Evolutionary conservation across 2,113 vertebrate genomes (phyloP), one percentile per base, ranked within the genome.

Genomic region (Arenaria interpres): DNA sequence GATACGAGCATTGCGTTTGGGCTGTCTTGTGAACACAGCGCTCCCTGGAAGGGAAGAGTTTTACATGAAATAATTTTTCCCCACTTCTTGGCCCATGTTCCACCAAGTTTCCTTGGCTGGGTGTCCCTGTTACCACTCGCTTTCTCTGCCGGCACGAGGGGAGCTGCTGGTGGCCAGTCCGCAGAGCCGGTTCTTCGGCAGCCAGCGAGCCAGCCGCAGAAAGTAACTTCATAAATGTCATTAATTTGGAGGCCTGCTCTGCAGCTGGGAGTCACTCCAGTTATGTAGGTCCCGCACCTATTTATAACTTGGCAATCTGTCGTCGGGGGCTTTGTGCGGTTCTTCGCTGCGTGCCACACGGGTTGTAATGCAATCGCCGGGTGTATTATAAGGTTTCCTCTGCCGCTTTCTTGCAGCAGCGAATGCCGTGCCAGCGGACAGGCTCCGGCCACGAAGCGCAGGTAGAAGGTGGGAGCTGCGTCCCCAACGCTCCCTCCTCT

Each of bases 281-380:
- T 93, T 96, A 97, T 94, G 89, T 95, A 94, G 75, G 95, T 93
- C 95, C 91, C 90, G 66, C 78, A 86, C 88, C 91, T 97, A 98
- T 98, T 97, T 98, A 97, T 97, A 97, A 94, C 92, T 73, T 23
- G 7, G 83, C 94, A 95, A 88, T 97, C 91, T 97, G 96, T 97
- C 85, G 27, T 85, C 94, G 85, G 85, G 85, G 90, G 75, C 96
- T 97, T 97, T 95, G 84, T 94, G 96, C 74, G 86, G 54, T 53
- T 93, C 94, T 97, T 82, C 76, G 88, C 96, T 94, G 67, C 12
- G 2, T 95, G 95, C 91, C 93, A 64, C 68, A 76, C 77, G 96
- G 94, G 93, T 80, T 97, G 97, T 97, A 97, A 97, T 93, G 91
- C 72, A 96, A 96, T 97, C 94, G 76, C 91, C 45, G 83, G 69